Evolutionary conservation across 2,888 invertebrate genomes (phyloP), one percentile per base, ranked within the genome.

Genomic region (Branchinecta sandiegonensis): DNA sequence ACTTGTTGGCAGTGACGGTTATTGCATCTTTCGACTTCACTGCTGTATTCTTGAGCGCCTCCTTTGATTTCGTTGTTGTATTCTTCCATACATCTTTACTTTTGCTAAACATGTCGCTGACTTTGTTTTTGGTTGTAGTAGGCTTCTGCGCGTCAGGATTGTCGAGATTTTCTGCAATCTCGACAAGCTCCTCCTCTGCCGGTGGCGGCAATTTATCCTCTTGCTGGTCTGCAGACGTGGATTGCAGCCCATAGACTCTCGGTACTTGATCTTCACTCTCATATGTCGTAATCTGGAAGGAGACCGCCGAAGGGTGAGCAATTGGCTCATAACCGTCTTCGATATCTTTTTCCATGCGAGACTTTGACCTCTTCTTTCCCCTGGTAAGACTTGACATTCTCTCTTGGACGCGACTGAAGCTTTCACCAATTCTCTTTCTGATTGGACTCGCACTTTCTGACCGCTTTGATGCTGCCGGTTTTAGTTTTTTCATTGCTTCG

Each of bases 361-460:
- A 56, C 56, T 56, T n/a, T n/a, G 17, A 14, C 17, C 17, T 8
- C 17, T 56, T 17, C 56, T 56, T 56, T 56, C 56, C 56, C 1
- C 17, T n/a, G 8, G 56, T 56, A n/a, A 56, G 17, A 17, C 56
- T 56, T 10, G 56, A 56, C 14, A 56, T 14, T 56, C 56, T 56
- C 10, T 56, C 17, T 56, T 56, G n/a, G 7, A 56, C 56, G n/a
- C 56, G 56, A 9, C 56, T 56, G 17, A 69, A 65, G n/a, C 65
- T 50, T 67, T 65, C 47, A 9, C 65, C 67, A 13, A 69, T 69
- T 65, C 65, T 69, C 63, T 69, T 65, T 17, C 69, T 65, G 46
- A 69, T 69, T 9, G 69, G 69, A 48, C 69, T 69, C n/a, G 69
- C 47, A 67, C 69, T 69, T 13, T 69, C 67, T 5, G 66, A 65